Evolutionary conservation across 2,888 invertebrate genomes (phyloP).

Genomic region (Elgonia sp.): DNA sequence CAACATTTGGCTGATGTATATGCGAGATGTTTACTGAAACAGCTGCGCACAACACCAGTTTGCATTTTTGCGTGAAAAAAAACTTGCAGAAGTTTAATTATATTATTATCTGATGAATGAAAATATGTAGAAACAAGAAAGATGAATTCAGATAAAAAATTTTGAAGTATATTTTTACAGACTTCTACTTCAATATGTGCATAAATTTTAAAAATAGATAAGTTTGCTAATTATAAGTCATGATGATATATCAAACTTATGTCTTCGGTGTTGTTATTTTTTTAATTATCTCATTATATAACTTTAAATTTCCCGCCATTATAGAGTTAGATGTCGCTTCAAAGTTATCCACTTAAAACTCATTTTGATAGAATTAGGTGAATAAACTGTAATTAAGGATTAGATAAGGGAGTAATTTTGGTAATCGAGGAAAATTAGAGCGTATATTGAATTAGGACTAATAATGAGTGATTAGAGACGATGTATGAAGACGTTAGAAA

Average conservation of each 20-base stretch:
- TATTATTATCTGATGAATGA: no score
- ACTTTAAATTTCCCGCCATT: no score
- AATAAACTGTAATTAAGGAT: background rate
- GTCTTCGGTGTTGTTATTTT: no score
- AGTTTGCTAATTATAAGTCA: no score
- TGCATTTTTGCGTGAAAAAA: background rate
- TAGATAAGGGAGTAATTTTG: conserved; percentile 6
- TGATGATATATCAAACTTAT: no score
- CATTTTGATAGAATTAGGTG: background rate
- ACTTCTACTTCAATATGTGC: no score
- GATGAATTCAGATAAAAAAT: no score
- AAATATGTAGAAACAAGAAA: no score
- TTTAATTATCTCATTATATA: no score
- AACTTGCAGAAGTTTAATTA: no score
- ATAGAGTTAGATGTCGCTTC: background rate
- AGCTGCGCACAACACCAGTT: background rate
- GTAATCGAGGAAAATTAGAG: conserved; percentile 14
- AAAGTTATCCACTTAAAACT: background rate
- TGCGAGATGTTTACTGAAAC: conserved; percentile 43
- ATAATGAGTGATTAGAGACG: conserved; percentile 15
- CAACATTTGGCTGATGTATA: conserved; percentile 46
- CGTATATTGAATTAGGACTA: conserved; percentile 8
- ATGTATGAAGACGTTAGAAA: background rate
- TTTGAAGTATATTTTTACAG: no score
- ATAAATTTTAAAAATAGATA: no score